Percentiles rank a stretch among this genome's conserved stretches.
Evolutionary conservation across 2,888 invertebrate species (phyloP).

Genomic region (Conchocele bisecta): DNA sequence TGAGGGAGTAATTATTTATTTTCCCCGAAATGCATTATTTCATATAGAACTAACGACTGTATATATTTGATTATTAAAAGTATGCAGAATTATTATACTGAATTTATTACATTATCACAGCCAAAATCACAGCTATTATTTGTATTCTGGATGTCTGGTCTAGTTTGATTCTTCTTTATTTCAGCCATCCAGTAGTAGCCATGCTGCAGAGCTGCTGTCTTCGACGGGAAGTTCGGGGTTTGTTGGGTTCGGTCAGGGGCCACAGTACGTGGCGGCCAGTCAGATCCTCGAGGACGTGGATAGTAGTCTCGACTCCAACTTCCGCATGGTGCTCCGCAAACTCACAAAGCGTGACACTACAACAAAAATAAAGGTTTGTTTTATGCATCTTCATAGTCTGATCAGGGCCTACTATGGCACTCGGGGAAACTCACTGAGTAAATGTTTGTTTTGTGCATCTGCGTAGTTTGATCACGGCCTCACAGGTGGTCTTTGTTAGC

Average conservation of each 20-base stretch:
- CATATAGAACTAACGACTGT: too few relatives aligned
- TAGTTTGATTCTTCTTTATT: slow-evolving; percentile 6
- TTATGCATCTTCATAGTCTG: too few relatives aligned
- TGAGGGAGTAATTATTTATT: too few relatives aligned
- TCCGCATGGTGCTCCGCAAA: slow-evolving; percentile 92
- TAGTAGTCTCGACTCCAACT: slow-evolving; percentile 87
- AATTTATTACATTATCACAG: too few relatives aligned
- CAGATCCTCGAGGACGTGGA: slow-evolving; percentile 85
- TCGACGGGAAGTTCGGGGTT: slow-evolving; percentile 85
- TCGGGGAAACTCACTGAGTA: too few relatives aligned
- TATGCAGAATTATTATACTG: too few relatives aligned
- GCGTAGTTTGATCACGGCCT: too few relatives aligned
- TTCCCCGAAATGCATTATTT: too few relatives aligned
- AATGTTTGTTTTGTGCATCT: too few relatives aligned
- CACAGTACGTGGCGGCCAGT: slow-evolving; percentile 85
- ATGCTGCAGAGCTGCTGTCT: slow-evolving; percentile 92
- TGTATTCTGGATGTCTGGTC: not conserved
- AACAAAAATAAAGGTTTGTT: slow-evolving; percentile 92
- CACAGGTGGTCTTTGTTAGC: too few relatives aligned
- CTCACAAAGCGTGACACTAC: slow-evolving; percentile 94
- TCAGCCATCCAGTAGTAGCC: slow-evolving; percentile 95
- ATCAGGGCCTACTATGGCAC: too few relatives aligned
- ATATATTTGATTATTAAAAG: too few relatives aligned
- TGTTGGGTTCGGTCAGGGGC: slow-evolving; percentile 87
- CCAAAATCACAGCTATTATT: slow-evolving; percentile 37